Evolutionary conservation across 1,140 invertebrate species (phyloP), one percentile per base, ranked within the genome.

Genomic region (Cardiocondyla obscurior): DNA sequence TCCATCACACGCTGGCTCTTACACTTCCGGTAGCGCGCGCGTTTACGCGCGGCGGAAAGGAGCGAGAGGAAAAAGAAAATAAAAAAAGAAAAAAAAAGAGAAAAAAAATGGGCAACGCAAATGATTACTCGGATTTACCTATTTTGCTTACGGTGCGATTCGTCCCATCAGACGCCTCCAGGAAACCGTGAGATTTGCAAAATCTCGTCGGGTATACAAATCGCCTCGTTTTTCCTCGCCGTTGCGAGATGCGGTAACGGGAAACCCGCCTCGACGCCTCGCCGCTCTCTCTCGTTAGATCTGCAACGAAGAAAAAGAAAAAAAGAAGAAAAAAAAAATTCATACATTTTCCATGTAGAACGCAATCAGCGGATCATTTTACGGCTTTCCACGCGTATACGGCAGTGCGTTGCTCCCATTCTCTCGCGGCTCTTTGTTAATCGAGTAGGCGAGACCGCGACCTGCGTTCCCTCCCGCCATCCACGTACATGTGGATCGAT

Each of bases 261-360:
- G 67, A 88, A 83, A 88, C 39, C 64, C 51, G 53, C 16, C 44
- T 60, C 58, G 33, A n/a, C 65, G 22, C 14, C 39, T 77, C 28
- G 55, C 57, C 16, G 3, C 16, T 39, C 62, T 70, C 44, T 58
- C 86, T 85, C 39, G 67, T 85, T 74, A 49, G 22, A 14, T 65
- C 87, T 88, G 86, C n/a, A 88, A 88, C 69, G n/a, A n/a, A n/a
- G n/a, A n/a, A n/a, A n/a, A 81, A 88, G 73, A 88, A 88, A 88
- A 76, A n/a, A n/a, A n/a, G n/a, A n/a, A n/a, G n/a, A n/a, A n/a
- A n/a, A 81, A 88, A 60, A 88, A 88, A 88, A 76, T 83, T 83
- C 86, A 85, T 85, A 62, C 83, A 88, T 88, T 88, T 88, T 88
- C 77, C 83, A 88, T 88, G n/a, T 44, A 74, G 79, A 74, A 62